Base-by-base conservation (phyloP, 2,888 invertebrate genomes). In the Odontocolon sp. region DNA sequence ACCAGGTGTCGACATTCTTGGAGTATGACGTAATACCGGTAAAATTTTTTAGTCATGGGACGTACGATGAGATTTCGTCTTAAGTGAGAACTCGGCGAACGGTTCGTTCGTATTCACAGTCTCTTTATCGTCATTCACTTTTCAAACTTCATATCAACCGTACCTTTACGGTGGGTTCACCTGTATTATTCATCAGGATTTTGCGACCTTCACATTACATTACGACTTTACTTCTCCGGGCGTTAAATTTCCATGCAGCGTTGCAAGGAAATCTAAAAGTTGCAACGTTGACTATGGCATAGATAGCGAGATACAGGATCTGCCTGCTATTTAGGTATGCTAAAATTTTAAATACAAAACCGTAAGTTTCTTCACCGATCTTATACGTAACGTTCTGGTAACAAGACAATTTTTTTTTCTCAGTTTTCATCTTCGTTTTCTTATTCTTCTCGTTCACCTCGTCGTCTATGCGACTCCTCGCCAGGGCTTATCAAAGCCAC, bases 91-190 rank as follows among this genome's bases (percentile, higher is more conserved):
- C n/a, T n/a, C n/a, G n/a, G n/a, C n/a, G n/a, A n/a, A n/a, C n/a
- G n/a, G 33, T 11, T 54, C 54, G 33, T 66, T 59, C 67, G 71
- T 47, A 74, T 68, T 74, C 73, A 47, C 45, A n/a, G 61, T 68
- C 68, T 68, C 47, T 59, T 68, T 74, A 68, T 74, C 73, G 59
- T 74, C 61, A 68, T 56, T 67, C 67, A 54, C 66, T 33, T 61
- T 68, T 42, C 61, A 56, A 74, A 61, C 73, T 61, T 14, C 45
- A n/a, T n/a, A n/a, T 42, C 54, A 23, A 71, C 56, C 28, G 40
- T 28, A 5, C 42, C 67, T 26, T 68, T 68, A 59, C 26, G 36
- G 36, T 57, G 40, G 45, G 52, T 31, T 33, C 14, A 59, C 9
- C 52, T 73, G 73, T 73, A 67, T 73, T 73, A 73, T 73, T 73